A percentile compares a stretch with the other conserved stretches of the same genome.
Evolutionary conservation across 1,140 invertebrate genomes (phyloP).

Genomic region (Zaprionus lachaisei): DNA sequence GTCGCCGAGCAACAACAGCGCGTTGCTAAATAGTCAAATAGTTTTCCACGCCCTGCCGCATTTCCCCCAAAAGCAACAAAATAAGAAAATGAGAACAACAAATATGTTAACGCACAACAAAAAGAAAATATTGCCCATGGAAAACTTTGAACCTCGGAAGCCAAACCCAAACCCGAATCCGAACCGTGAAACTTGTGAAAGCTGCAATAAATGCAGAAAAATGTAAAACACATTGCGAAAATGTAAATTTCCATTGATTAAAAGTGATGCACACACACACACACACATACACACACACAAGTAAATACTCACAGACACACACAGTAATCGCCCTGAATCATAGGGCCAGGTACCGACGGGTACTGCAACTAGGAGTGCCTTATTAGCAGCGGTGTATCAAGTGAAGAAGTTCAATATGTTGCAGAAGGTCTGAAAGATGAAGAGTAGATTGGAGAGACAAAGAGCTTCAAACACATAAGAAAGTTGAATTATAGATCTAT

Average conservation of each 20-base stretch:
- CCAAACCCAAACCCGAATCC: not conserved
- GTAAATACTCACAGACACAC: not conserved
- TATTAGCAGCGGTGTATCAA: no score
- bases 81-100: conserved; percentile 17
- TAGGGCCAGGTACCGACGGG: not conserved
- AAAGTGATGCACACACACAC: conserved; percentile 44
- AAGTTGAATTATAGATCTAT: no score
- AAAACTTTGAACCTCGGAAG: not conserved
- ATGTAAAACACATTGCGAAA: conserved; percentile 77
- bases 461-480: no score
- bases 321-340: not conserved
- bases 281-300: not conserved
- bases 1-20: conserved; percentile 42
- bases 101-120: conserved; percentile 1
- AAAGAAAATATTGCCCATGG: conserved; percentile 4
- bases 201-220: conserved; percentile 62
- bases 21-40: conserved; percentile 59
- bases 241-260: conserved; percentile 75
- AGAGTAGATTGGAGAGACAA: no score
- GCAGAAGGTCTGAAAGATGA: no score
- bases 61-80: conserved; percentile 51
- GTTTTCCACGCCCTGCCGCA: conserved; percentile 54
- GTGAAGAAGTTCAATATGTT: no score
- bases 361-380: not conserved
- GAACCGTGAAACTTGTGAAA: not conserved